Conservation (phyloP, 37 sponge, comb jelly and placozoan species). For the Halichondria panicea region DNA sequence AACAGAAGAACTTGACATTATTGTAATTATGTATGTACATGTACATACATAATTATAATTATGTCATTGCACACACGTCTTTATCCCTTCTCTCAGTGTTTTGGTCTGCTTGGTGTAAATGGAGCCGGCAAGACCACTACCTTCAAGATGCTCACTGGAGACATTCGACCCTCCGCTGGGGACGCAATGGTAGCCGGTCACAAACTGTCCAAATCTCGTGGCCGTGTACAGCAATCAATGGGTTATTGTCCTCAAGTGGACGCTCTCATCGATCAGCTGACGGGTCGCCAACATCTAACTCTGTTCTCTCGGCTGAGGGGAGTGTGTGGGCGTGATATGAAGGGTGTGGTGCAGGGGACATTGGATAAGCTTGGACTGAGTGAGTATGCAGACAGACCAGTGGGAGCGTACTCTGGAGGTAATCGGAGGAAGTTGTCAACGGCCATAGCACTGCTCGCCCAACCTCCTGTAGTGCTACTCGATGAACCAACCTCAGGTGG, state of each 20-base stretch:
- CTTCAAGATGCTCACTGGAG: conserved; percentile 94
- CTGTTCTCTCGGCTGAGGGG: conserved; percentile 66
- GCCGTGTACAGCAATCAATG: conserved; percentile 34
- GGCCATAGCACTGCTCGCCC: conserved; percentile 90
- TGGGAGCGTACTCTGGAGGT: conserved; percentile 92
- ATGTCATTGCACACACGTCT: no score
- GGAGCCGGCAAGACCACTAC: conserved; percentile 96
- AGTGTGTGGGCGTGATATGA: conserved; percentile 2
- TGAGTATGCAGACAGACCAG: conserved; percentile 79
- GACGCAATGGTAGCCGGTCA: conserved; percentile 47
- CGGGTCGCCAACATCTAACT: conserved; percentile 84
- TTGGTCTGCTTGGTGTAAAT: conserved; percentile 95
- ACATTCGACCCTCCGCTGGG: conserved; percentile 43
- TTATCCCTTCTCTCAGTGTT: no score
- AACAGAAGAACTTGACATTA: no score
- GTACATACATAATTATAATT: no score
- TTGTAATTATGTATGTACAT: no score
- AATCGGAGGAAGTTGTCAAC: conserved; percentile 94
- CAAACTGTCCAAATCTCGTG: not conserved
- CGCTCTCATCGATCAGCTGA: conserved; percentile 81
- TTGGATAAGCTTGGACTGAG: conserved; percentile 69
- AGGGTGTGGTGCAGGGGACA: conserved; percentile 51
- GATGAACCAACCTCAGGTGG: no score
- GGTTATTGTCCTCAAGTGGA: conserved; percentile 97
- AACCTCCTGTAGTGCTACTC: conserved; percentile 86